Base-by-base conservation (phyloP, 2,888 invertebrate species). In the Agonopterix heracliana region DNA sequence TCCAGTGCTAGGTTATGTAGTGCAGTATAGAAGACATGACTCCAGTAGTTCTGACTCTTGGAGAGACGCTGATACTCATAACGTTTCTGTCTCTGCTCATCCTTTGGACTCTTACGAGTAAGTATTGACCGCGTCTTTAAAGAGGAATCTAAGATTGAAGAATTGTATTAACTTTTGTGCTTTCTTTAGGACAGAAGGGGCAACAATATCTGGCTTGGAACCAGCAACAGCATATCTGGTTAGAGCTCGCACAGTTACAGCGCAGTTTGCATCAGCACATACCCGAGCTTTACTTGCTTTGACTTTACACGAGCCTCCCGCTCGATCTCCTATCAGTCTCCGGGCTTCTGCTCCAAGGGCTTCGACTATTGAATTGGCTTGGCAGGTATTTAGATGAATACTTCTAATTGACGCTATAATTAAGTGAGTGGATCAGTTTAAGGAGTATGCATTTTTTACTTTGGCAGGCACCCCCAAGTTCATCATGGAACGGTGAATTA, bases 401-500 rank as follows among this genome's bases (percentile, higher is more conserved):
- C 7, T 26, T 26, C 7, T 42, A 54, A 11, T 34, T 1, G 13
- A 40, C 3, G 8, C 3, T 41, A 13, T 12, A 26, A 26, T 26
- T 26, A 26, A 26, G 3, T 44, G 11, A 34, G 3, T 8, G 11
- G 11, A 36, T 1, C n/a, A 38, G n/a, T 38, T n/a, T 1, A 3
- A 38, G 5, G 5, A 38, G 11, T 3, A 38, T 38, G 10, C 38
- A 11, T 10, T 38, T 38, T 38, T 38, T 11, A 10, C 2, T 4
- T 13, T 41, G 9, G 2, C 59, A 93, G 91, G 91, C 94, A 7
- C 95, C 95, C 12, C 90, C 91, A 1, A 73, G 91, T 1, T 90
- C 92, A 17, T 90, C 92, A 0, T 93, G 93, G 92, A 94, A 95
- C 62, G 95, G 95, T 0, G 92, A 93, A 65, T 90, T 95, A 34